phyloP scores from a whole-genome alignment of 2,888 invertebrate species.

The Mesorhabditis belari region DNA sequence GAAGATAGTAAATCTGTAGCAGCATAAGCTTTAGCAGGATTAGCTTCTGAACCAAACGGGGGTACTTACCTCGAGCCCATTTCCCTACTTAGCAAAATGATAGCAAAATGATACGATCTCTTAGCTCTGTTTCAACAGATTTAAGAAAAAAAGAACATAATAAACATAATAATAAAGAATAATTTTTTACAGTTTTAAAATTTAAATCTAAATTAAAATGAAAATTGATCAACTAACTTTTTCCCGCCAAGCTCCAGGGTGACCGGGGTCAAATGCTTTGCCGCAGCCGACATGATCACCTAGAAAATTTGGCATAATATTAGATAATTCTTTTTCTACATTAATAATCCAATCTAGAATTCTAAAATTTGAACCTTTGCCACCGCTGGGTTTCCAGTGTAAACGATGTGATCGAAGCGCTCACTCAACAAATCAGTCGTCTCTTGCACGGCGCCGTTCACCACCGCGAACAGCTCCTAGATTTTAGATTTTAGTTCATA shows the following conservation, averaged over 20 bases:
- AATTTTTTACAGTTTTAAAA: too few species aligned
- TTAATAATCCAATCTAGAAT: background rate
- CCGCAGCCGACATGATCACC: conserved; percentile 79
- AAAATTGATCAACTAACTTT: conserved; percentile 50
- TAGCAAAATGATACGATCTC: too few species aligned
- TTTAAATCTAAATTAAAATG: too few species aligned
- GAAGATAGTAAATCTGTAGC: too few species aligned
- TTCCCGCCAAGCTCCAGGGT: conserved; percentile 79
- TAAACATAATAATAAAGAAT: too few species aligned
- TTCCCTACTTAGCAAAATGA: too few species aligned
- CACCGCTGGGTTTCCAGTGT: conserved; percentile 72
- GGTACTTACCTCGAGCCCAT: too few species aligned
- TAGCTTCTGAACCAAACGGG: too few species aligned
- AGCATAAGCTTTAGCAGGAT: too few species aligned
- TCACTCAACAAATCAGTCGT: conserved; percentile 77
- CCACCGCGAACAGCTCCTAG: conserved; percentile 74
- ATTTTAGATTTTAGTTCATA: background rate
- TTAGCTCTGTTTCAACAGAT: too few species aligned
- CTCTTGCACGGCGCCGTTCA: conserved; percentile 75
- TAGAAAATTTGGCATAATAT: conserved; percentile 53
- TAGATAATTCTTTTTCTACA: background rate
- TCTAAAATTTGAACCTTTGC: conserved; percentile 59
- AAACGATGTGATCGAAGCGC: conserved; percentile 90
- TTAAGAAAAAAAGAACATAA: too few species aligned
- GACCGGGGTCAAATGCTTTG: conserved; percentile 80